phyloP scores from a whole-genome alignment of 2,797 vertebrate genomes.

The Falco concolor region DNA sequence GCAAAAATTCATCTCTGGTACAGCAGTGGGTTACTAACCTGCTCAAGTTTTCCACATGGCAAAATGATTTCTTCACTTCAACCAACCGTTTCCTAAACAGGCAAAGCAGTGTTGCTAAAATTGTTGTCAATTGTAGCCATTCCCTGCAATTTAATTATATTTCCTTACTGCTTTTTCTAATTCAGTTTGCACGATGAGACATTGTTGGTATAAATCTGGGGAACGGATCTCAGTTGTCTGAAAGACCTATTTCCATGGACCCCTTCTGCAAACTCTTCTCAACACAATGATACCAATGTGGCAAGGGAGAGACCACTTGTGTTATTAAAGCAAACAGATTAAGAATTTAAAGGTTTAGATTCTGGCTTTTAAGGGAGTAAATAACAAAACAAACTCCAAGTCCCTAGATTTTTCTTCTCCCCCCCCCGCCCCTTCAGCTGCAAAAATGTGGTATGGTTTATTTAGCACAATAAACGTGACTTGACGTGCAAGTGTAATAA shows the following conservation, averaged over 20 bases:
- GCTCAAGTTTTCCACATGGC: background rate
- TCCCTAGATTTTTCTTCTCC: background rate
- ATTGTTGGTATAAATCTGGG: background rate
- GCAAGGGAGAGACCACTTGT: background rate
- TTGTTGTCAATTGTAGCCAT: background rate
- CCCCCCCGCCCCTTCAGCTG: background rate
- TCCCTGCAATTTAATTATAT: background rate
- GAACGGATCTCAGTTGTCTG: background rate
- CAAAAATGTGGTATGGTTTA: background rate
- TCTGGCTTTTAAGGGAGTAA: background rate
- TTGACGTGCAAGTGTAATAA: background rate
- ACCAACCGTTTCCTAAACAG: background rate
- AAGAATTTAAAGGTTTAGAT: background rate
- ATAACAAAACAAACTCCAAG: background rate
- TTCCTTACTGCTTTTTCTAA: background rate
- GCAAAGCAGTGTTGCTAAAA: background rate
- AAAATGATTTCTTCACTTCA: background rate
- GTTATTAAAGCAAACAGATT: background rate
- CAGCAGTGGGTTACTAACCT: background rate
- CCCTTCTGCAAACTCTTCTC: background rate
- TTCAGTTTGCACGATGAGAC: background rate
- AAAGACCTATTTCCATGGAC: background rate
- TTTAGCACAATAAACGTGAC: background rate
- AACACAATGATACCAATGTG: accelerated
- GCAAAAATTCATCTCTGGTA: background rate